phyloP scores from a whole-genome alignment of 2,888 invertebrate species.

The Lysandra bellargus region DNA sequence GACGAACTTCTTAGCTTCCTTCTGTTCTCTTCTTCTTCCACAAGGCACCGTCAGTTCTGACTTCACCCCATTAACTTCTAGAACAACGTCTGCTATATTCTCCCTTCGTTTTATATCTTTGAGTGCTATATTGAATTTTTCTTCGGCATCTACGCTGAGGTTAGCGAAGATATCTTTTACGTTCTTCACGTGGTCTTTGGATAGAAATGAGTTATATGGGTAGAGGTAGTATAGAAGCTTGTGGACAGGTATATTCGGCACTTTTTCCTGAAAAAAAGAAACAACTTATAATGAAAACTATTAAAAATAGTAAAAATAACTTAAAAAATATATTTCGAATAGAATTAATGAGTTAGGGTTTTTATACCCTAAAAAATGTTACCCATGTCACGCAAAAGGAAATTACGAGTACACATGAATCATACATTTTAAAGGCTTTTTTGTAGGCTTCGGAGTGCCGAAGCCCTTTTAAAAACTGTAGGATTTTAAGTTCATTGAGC shows the following conservation, averaged over 20 bases:
- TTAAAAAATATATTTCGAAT: not conserved
- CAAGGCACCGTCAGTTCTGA: constrained; percentile 67
- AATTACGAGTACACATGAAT: no score
- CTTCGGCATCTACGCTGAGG: constrained; percentile 71
- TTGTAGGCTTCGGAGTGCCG: no score
- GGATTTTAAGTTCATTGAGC: no score
- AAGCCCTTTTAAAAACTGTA: no score
- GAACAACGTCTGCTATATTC: constrained; percentile 61
- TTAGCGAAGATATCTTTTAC: constrained; percentile 86
- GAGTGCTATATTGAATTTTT: constrained; percentile 53
- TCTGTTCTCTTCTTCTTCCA: constrained; percentile 53
- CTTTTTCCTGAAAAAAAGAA: constrained; percentile 82
- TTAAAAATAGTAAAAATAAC: no score
- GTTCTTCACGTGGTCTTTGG: constrained; percentile 87
- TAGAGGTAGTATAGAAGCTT: constrained; percentile 89
- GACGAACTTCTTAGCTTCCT: constrained; percentile 67
- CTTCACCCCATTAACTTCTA: constrained; percentile 64
- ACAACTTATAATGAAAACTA: constrained; percentile 20
- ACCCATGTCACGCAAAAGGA: no score
- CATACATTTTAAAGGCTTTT: no score
- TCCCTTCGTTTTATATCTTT: constrained; percentile 54
- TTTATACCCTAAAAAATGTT: no score
- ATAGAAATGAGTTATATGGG: constrained; percentile 89
- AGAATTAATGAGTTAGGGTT: no score
- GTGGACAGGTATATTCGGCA: constrained; percentile 83